Base-by-base conservation (phyloP, 2,888 invertebrate genomes). In the Cataglyphis altisquamis region DNA sequence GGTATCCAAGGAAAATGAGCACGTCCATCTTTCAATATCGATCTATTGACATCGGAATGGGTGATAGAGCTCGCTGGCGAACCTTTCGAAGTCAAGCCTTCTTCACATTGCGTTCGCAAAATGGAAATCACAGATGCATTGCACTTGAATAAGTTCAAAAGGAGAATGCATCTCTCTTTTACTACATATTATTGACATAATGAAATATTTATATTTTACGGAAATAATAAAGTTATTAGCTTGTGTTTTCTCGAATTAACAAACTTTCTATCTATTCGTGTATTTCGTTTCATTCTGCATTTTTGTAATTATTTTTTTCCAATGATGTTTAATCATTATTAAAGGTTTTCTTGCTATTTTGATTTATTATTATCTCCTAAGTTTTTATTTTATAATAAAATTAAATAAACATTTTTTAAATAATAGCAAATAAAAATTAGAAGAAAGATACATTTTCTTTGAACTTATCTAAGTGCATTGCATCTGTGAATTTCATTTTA, bases 31-130 rank as follows among this genome's bases (percentile, higher is more conserved):
- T 67, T 83, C 73, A 84, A 84, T 84, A 85, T 86, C 84, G 86
- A 84, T 48, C 73, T 84, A 87, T 86, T 86, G 82, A 87, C 87
- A 87, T 85, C 84, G 87, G 85, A 87, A 70, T 82, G 82, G 87
- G 83, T 85, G 86, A 89, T 90, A 89, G 87, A 89, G 87, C 85
- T 84, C 72, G 83, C 82, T 75, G 81, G 70, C 63, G 63, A 82
- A 80, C 67, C 84, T 88, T 88, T 87, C 81, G 86, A 84, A 87
- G 87, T 91, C 91, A 84, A 89, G 89, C 87, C 62, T 78, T 68
- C 86, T 89, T 82, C 88, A 85, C 52, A 82, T 81, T 60, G 82
- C 70, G 86, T 89, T 87, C 78, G 75, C 78, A 64, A 86, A 90
- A 89, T 92, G 86, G 89, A 90, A 92, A 88, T 88, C 87, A 84